Conservation (phyloP, 2,888 invertebrate genomes). For the Chrysopilus asiliformis region DNA sequence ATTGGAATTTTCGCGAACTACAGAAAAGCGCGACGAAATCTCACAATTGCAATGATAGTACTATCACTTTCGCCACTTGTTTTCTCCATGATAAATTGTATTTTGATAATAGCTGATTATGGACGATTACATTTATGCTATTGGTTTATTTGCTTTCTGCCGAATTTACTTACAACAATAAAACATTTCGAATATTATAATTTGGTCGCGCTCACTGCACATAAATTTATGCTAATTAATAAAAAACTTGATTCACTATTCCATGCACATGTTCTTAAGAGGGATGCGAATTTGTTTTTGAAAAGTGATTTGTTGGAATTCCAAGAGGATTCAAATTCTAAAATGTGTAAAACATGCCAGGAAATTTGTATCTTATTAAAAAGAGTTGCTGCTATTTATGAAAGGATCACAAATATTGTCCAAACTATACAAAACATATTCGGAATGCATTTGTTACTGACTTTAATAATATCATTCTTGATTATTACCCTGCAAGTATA, state of each 20-base stretch:
- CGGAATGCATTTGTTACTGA: constrained; percentile 1
- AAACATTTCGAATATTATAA: constrained; percentile 7
- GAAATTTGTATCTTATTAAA: background rate
- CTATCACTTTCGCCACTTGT: constrained; percentile 4
- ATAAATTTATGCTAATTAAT: constrained; percentile 5
- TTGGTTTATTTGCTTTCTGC: constrained; percentile 8
- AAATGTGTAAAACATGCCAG: background rate
- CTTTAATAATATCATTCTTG: constrained; percentile 2
- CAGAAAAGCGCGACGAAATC: background rate
- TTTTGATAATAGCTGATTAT: constrained; percentile 3
- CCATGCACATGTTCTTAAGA: background rate
- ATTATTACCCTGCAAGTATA: constrained; percentile 4
- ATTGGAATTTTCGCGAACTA: background rate
- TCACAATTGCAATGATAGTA: background rate
- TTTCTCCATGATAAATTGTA: constrained; percentile 8
- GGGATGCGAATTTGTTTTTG: too few species aligned
- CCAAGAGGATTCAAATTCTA: background rate
- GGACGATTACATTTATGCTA: constrained; percentile 2
- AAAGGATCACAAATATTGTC: background rate
- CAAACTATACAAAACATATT: constrained; percentile 5
- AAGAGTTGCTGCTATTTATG: constrained; percentile 1
- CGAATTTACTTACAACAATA: constrained; percentile 4
- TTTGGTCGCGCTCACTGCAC: constrained; percentile 1
- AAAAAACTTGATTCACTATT: background rate
- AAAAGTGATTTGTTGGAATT: background rate